phyloP scores from a whole-genome alignment of 2,797 vertebrate genomes.

The Nothura maculosa region DNA sequence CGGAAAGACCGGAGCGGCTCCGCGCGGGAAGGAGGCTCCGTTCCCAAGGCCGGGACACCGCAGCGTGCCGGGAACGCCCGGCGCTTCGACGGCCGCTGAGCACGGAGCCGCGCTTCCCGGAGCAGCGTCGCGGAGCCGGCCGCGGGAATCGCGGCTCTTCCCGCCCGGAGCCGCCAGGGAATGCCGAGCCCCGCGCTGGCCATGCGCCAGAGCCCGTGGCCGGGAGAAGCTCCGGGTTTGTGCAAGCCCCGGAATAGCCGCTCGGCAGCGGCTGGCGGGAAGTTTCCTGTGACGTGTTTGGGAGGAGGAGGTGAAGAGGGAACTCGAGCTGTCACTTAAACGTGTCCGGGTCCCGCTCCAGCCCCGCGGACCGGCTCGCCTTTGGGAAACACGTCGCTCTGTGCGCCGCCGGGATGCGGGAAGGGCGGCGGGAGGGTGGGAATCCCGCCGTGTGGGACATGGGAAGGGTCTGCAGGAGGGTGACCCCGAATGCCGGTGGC shows the following conservation, averaged over 20 bases:
- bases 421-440: rapidly evolving
- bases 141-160: not conserved
- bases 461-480: not conserved
- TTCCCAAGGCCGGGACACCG: not conserved
- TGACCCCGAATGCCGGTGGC: not conserved
- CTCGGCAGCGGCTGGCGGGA: not conserved
- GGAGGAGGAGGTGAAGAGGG: not conserved
- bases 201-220: rapidly evolving
- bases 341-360: rapidly evolving
- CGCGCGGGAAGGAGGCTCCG: not conserved
- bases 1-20: not conserved
- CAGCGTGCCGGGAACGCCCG: not conserved
- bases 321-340: not conserved
- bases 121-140: not conserved
- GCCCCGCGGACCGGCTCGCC: rapidly evolving
- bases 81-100: not conserved
- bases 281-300: rapidly evolving
- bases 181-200: not conserved
- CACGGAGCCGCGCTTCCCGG: rapidly evolving
- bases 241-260: not conserved
- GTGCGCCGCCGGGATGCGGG: rapidly evolving
- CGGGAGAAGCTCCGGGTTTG: not conserved
- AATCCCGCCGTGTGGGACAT: not conserved
- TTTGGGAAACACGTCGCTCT: rapidly evolving
- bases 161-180: not conserved